Evolutionary conservation across 1,140 invertebrate species (phyloP).

Genomic region (Agrilus planipennis): DNA sequence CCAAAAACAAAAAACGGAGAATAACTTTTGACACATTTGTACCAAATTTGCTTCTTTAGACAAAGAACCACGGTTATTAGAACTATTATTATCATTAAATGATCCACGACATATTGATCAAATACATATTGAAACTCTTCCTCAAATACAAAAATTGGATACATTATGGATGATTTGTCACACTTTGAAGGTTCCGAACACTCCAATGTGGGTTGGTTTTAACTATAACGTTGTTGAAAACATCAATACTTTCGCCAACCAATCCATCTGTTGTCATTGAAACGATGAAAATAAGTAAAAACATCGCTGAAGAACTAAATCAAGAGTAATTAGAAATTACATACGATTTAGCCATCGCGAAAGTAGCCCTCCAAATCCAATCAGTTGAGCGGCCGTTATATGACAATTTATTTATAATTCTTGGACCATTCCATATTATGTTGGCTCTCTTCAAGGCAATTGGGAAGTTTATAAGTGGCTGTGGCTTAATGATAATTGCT

Average conservation of each 20-base stretch:
- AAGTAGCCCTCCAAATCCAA: slow-evolving; percentile 5
- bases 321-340: neutral
- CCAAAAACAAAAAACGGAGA: neutral
- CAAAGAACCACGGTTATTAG: neutral
- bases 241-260: neutral
- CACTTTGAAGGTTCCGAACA: neutral
- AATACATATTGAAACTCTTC: neutral
- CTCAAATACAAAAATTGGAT: neutral
- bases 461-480: slow-evolving; percentile 1
- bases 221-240: slow-evolving; percentile 17
- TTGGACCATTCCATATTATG: slow-evolving; percentile 3
- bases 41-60: neutral
- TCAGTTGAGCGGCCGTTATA: neutral
- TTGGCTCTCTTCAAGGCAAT: slow-evolving; percentile 3
- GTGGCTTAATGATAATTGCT: slow-evolving; percentile 2
- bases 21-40: neutral
- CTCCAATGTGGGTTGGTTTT: slow-evolving; percentile 10
- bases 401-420: slow-evolving; percentile 4
- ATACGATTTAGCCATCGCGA: slow-evolving; percentile 8
- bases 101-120: neutral
- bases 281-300: slow-evolving; percentile 3
- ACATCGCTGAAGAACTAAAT: slow-evolving; percentile 1
- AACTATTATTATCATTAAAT: neutral
- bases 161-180: neutral
- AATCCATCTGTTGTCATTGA: neutral